These are phyloP conservation scores for Hippolais icterina DNA, from an alignment of 2,113 vertebrate species.

Conservation along the genomic window DNA sequence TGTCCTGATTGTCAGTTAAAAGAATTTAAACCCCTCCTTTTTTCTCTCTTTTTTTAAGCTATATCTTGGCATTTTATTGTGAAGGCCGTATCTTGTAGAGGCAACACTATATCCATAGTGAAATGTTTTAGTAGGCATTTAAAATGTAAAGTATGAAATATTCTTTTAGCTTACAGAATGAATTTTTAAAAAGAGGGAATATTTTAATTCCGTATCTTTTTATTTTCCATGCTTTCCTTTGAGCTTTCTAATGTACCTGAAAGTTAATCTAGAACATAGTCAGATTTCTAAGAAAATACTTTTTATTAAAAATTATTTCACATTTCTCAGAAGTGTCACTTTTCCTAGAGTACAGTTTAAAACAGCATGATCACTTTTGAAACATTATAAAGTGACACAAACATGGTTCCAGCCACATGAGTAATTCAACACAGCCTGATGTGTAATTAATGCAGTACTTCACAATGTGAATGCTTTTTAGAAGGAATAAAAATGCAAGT, in stretches of 20 bases:
- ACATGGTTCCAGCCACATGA: neutral
- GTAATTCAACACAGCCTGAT: slow-evolving; percentile 1
- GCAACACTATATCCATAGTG: neutral
- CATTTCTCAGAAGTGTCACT: neutral
- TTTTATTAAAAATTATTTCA: neutral
- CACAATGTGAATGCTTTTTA: neutral
- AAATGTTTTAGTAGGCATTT: neutral
- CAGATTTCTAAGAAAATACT: neutral
- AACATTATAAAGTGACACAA: neutral
- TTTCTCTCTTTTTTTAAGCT: neutral
- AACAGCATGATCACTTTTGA: slow-evolving; percentile 7
- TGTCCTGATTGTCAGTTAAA: neutral
- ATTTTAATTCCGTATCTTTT: neutral
- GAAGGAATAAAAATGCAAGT: slow-evolving; percentile 31
- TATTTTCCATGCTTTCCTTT: neutral
- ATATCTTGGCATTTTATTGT: neutral
- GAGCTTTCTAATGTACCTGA: neutral
- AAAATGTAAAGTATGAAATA: neutral
- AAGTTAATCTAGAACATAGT: neutral
- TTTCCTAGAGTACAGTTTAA: neutral
- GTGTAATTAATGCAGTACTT: slow-evolving; percentile 50
- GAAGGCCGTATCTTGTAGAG: neutral
- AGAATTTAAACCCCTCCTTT: neutral
- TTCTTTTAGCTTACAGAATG: neutral
- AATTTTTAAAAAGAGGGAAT: neutral